Evolutionary conservation across 2,888 invertebrate species (phyloP).

Genomic region (Atherix ibis): DNA sequence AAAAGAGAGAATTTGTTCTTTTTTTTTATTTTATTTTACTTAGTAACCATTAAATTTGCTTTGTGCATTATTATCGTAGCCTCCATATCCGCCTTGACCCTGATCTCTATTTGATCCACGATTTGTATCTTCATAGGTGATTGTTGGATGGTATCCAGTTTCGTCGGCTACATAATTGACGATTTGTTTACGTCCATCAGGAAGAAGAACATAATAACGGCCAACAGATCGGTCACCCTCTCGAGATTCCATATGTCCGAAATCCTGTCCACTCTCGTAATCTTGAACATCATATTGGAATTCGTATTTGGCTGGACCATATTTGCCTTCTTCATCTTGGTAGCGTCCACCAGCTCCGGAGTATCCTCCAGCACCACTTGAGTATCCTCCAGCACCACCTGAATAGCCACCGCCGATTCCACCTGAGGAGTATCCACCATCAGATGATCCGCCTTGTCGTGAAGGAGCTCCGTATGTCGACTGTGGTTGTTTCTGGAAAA

Average conservation of each 20-base stretch:
- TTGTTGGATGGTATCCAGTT: slow-evolving; percentile 49
- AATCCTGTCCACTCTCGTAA: slow-evolving; percentile 45
- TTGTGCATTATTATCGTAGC: slow-evolving; percentile 24
- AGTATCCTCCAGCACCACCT: slow-evolving; percentile 18
- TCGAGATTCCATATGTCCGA: slow-evolving; percentile 48
- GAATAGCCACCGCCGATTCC: slow-evolving; percentile 23
- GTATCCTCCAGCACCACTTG: neutral
- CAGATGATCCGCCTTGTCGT: slow-evolving; percentile 18
- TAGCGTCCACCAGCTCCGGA: slow-evolving; percentile 12
- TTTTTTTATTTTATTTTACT: no score
- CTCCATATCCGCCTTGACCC: slow-evolving; percentile 16
- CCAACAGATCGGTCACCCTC: slow-evolving; percentile 47
- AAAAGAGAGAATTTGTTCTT: no score
- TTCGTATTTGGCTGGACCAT: slow-evolving; percentile 53
- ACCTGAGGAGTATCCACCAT: no score
- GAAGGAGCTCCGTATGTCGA: slow-evolving; percentile 23
- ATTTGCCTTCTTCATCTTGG: slow-evolving; percentile 23
- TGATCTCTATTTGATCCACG: slow-evolving; percentile 17
- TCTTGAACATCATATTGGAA: slow-evolving; percentile 53
- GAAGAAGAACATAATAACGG: slow-evolving; percentile 46
- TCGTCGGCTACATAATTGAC: slow-evolving; percentile 55
- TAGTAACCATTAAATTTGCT: slow-evolving; percentile 13
- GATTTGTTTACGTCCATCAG: slow-evolving; percentile 53
- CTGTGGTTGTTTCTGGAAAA: slow-evolving; percentile 23
- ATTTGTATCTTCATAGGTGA: slow-evolving; percentile 47